phyloP scores from a whole-genome alignment of 2,797 vertebrate genomes.

The Rousettus madagascariensis region DNA sequence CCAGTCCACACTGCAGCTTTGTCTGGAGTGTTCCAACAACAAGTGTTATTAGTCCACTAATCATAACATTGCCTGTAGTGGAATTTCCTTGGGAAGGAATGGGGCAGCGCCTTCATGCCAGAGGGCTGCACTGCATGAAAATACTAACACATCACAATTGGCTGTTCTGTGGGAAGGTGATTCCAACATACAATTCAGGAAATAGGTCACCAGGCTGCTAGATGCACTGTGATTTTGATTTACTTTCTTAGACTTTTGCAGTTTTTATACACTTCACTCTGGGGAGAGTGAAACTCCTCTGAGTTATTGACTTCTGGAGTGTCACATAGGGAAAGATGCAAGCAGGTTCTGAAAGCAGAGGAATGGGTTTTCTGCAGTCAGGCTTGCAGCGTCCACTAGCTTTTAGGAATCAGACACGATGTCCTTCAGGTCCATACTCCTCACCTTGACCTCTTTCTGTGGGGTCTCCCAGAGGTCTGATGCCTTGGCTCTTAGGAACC shows the following conservation, averaged over 20 bases:
- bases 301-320: conserved; percentile 30
- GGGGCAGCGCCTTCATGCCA: conserved; percentile 78
- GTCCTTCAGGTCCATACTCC: background rate
- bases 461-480: background rate
- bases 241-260: conserved; percentile 58
- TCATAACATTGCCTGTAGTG: conserved; percentile 80
- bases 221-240: conserved; percentile 75
- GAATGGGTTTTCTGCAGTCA: background rate
- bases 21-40: conserved; percentile 78
- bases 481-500: conserved; percentile 1
- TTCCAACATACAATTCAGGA: conserved; percentile 76
- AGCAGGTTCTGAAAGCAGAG: background rate
- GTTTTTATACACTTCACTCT: conserved; percentile 55
- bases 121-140: conserved; percentile 70
- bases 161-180: conserved; percentile 73
- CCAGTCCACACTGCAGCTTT: conserved; percentile 79
- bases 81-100: conserved; percentile 81
- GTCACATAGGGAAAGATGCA: background rate
- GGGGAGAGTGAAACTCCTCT: conserved; percentile 37
- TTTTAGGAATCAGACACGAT: background rate
- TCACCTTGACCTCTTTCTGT: background rate
- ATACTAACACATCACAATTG: conserved; percentile 76
- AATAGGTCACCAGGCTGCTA: conserved; percentile 74
- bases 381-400: background rate
- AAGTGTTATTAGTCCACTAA: conserved; percentile 82